Conservation (phyloP, 2,797 vertebrate genomes). For the Esox masquinongy region DNA sequence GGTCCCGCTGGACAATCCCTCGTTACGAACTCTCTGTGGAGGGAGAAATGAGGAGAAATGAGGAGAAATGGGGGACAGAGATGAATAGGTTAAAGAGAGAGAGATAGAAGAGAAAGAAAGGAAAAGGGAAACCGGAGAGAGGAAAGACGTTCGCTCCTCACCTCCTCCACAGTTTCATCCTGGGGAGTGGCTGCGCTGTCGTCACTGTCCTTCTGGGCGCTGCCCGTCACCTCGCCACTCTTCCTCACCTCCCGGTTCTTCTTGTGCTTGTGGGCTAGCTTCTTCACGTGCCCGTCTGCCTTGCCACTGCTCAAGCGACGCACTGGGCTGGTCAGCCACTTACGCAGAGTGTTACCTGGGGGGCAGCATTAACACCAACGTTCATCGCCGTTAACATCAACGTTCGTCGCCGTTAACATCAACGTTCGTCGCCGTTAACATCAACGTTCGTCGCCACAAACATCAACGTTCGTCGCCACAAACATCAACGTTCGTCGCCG, state of each 20-base stretch:
- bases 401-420: too few relatives aligned
- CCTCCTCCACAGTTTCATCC: slow-evolving; percentile 96
- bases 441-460: too few relatives aligned
- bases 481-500: too few relatives aligned
- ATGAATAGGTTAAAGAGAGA: background rate
- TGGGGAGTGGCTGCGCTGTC: slow-evolving; percentile 96
- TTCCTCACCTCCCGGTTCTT: slow-evolving; percentile 95
- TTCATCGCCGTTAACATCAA: too few relatives aligned
- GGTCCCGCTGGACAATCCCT: slow-evolving; percentile 95
- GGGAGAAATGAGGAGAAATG: background rate
- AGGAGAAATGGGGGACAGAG: background rate
- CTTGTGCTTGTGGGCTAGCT: slow-evolving; percentile 96
- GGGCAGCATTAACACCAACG: background rate
- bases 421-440: too few relatives aligned
- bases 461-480: too few relatives aligned
- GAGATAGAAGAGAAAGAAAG: background rate
- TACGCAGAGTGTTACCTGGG: slow-evolving; percentile 90
- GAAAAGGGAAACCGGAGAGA: background rate
- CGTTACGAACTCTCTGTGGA: slow-evolving; percentile 90
- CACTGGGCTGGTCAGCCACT: slow-evolving; percentile 98
- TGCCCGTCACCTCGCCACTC: slow-evolving; percentile 80
- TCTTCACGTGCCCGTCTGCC: slow-evolving; percentile 95
- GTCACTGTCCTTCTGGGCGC: slow-evolving; percentile 95
- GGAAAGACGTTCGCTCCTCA: slow-evolving; percentile 50
- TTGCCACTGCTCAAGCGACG: slow-evolving; percentile 97